phyloP scores from a whole-genome alignment of 2,888 invertebrate genomes.

The Oscheius sp. region DNA sequence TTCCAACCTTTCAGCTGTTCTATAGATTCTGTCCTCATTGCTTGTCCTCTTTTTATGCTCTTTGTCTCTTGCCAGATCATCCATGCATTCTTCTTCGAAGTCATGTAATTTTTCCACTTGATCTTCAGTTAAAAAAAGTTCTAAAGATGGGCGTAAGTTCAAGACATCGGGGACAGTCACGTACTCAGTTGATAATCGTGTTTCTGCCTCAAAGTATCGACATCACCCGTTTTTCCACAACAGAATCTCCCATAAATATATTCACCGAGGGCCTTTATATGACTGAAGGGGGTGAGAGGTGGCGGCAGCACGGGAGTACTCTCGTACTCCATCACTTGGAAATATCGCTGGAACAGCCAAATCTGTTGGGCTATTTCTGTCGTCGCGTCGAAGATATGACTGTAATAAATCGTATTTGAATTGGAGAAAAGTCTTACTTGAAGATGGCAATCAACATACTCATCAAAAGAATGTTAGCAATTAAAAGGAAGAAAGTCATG shows the following conservation, averaged over 20 bases:
- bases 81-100: slow-evolving; percentile 86
- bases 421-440: slow-evolving; percentile 78
- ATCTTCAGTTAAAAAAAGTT: slow-evolving; percentile 77
- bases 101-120: slow-evolving; percentile 94
- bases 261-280: slow-evolving; percentile 60
- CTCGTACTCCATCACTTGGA: slow-evolving; percentile 94
- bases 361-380: slow-evolving; percentile 95
- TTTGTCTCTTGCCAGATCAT: slow-evolving; percentile 89
- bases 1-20: slow-evolving; percentile 74
- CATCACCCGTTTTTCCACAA: slow-evolving; percentile 38
- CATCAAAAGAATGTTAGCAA: slow-evolving; percentile 95
- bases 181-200: slow-evolving; percentile 68
- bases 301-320: slow-evolving; percentile 96
- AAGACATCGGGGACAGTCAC: slow-evolving; percentile 25
- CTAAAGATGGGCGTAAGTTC: slow-evolving; percentile 36
- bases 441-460: slow-evolving; percentile 97
- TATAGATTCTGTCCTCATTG: slow-evolving; percentile 74
- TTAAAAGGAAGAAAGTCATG: slow-evolving; percentile 94
- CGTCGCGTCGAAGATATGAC: slow-evolving; percentile 79
- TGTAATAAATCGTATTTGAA: slow-evolving; percentile 31
- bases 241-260: slow-evolving; percentile 66
- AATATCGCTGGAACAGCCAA: slow-evolving; percentile 99
- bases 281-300: slow-evolving; percentile 68
- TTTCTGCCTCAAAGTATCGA: slow-evolving; percentile 24
- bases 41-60: slow-evolving; percentile 77